Evolutionary conservation across 2,797 vertebrate species (phyloP).

Genomic region (Bovichtus variegatus): DNA sequence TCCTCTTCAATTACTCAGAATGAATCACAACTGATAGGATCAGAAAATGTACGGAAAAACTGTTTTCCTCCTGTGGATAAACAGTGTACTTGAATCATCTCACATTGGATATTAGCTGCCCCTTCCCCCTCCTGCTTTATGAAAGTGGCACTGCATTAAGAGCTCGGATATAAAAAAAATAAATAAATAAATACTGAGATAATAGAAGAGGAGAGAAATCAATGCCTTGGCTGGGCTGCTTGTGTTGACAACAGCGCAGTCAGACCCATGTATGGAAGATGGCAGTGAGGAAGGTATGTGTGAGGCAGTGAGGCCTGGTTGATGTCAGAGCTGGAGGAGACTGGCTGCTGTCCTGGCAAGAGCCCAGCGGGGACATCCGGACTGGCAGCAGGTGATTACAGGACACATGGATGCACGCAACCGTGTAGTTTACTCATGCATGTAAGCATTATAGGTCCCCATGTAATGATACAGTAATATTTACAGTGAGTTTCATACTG

Average conservation of each 20-base stretch:
- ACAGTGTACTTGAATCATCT: not conserved
- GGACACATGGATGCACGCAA: constrained; percentile 21
- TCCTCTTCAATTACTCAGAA: not conserved
- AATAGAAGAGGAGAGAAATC: constrained; percentile 51
- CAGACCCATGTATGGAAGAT: constrained; percentile 62
- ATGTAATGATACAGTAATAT: constrained; percentile 22
- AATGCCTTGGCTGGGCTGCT: constrained; percentile 26
- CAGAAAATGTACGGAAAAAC: not conserved
- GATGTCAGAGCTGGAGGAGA: constrained; percentile 52
- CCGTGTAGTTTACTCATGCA: constrained; percentile 28
- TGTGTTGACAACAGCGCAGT: constrained; percentile 32
- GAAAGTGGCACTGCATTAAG: constrained; percentile 41
- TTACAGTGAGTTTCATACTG: constrained; percentile 7
- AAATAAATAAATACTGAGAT: constrained; percentile 22
- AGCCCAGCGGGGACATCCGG: constrained; percentile 56
- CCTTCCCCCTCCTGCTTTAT: not conserved
- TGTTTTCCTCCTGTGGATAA: not conserved
- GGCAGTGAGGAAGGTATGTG: constrained; percentile 47
- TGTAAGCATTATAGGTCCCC: constrained; percentile 13
- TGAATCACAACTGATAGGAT: not conserved
- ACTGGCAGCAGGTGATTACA: constrained; percentile 56
- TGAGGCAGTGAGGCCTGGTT: constrained; percentile 55
- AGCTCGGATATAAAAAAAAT: constrained; percentile 17
- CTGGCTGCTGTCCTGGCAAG: constrained; percentile 42
- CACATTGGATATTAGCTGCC: not conserved